Evolutionary conservation across 2,113 vertebrate species (phyloP).

Genomic region (Sphaerodactylus townsendi): DNA sequence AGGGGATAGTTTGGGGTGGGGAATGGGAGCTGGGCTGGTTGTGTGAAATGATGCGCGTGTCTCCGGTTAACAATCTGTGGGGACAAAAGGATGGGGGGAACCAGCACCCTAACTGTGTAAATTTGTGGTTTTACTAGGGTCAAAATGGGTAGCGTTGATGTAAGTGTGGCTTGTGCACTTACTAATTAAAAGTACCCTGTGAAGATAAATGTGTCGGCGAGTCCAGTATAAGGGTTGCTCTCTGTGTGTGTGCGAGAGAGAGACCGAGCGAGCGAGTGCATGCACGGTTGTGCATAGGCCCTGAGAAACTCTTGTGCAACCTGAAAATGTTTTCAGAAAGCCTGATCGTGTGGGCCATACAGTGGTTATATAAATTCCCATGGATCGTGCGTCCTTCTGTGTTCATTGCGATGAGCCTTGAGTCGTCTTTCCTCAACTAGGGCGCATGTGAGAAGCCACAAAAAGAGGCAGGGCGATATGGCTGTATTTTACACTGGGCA

Average conservation of each 20-base stretch:
- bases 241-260: background rate
- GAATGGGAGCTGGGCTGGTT: background rate
- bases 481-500: background rate
- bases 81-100: background rate
- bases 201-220: background rate
- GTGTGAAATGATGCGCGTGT: too few species aligned
- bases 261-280: background rate
- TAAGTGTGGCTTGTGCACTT: too few species aligned
- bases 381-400: background rate
- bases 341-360: background rate
- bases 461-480: background rate
- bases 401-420: background rate
- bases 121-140: background rate
- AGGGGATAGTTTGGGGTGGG: background rate
- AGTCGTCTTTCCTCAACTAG: background rate
- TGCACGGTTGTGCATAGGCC: background rate
- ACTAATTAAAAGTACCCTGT: background rate
- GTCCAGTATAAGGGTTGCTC: background rate
- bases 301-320: background rate
- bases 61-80: background rate
- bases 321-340: background rate
- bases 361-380: constrained; percentile 6
- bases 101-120: background rate
- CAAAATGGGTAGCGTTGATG: background rate
- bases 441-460: background rate